These are phyloP conservation scores for Coregonus ussuriensis DNA, from an alignment of 2,797 vertebrate species.

Conservation along the genomic window DNA sequence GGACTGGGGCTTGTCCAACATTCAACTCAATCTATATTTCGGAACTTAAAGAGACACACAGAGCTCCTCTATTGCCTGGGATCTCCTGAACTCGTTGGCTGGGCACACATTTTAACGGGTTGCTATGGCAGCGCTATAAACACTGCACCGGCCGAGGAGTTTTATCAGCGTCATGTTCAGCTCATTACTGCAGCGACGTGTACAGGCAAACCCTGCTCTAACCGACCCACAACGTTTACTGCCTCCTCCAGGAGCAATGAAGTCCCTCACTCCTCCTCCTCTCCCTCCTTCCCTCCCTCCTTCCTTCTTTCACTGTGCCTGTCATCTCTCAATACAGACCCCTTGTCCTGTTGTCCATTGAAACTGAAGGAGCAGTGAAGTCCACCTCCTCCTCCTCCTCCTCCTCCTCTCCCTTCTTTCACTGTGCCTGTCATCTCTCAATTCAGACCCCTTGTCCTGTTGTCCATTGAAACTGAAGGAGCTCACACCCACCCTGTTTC, in stretches of 20 bases:
- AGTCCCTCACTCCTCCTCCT: constrained; percentile 31
- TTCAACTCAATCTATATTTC: constrained; percentile 36
- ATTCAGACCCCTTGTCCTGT: not conserved
- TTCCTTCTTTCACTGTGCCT: not conserved
- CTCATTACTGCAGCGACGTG: constrained; percentile 65
- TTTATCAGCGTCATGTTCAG: constrained; percentile 55
- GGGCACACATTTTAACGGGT: constrained; percentile 29
- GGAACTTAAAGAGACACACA: constrained; percentile 59
- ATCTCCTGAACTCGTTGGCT: constrained; percentile 47
- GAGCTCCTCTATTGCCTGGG: constrained; percentile 54
- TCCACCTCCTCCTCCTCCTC: not conserved
- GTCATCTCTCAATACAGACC: not conserved
- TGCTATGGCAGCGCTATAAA: constrained; percentile 55
- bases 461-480: not conserved
- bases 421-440: not conserved
- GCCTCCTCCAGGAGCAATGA: not conserved
- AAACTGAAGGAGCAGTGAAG: not conserved
- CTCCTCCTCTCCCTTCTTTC: not conserved
- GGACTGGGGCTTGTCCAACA: constrained; percentile 13
- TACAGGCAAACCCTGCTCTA: constrained; percentile 49
- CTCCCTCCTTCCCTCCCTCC: constrained; percentile 10
- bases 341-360: not conserved
- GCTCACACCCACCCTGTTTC: no score
- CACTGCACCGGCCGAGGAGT: constrained; percentile 7
- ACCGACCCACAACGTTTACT: constrained; percentile 62